Base-by-base conservation (phyloP, 2,888 invertebrate genomes). In the Epirrhoe tristata region DNA sequence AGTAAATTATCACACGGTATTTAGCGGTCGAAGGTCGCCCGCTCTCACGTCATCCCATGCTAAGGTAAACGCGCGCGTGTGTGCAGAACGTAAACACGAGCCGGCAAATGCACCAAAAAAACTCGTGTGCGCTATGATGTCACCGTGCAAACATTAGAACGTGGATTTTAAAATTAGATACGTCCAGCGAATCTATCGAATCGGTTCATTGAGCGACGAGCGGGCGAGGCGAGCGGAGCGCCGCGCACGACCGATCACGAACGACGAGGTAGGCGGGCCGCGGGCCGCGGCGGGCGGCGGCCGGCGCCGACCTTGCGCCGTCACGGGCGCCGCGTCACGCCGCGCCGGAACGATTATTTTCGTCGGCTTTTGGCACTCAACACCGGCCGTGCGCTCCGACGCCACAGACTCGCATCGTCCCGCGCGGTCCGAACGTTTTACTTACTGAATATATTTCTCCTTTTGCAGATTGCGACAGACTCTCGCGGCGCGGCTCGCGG, bases 401-500 rank as follows among this genome's bases (percentile, higher is more conserved):
- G 81, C 78, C 82, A 79, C 77, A 83, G 81, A 77, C 81, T 76
- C 78, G 76, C 76, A 75, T 77, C 74, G 73, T 74, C 80, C 76
- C 71, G 76, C 78, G 78, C 78, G 82, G 79, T 79, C 75, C 75
- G 72, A 77, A 82, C 85, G 79, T 76, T 81, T 50, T n/a, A 63
- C 77, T 50, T n/a, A 63, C 77, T 81, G 79, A 85, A 78, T 74
- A 73, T 71, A 75, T 67, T 76, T 83, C 78, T 76, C 89, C 78
- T 87, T 83, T 88, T 92, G 67, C 94, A 98, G 98, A 95, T 96
- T 98, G 94, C 95, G 96, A 94, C 95, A 95, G 87, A 95, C 95
- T 83, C 94, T 98, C 83, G 95, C 95, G 91, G 96, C 96, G 85
- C 97, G 96, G 93, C 95, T 96, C 85, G 94, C 94, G 80, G 96